Conservation (phyloP, 2,113 vertebrate species). For the Neotoma lepida region DNA sequence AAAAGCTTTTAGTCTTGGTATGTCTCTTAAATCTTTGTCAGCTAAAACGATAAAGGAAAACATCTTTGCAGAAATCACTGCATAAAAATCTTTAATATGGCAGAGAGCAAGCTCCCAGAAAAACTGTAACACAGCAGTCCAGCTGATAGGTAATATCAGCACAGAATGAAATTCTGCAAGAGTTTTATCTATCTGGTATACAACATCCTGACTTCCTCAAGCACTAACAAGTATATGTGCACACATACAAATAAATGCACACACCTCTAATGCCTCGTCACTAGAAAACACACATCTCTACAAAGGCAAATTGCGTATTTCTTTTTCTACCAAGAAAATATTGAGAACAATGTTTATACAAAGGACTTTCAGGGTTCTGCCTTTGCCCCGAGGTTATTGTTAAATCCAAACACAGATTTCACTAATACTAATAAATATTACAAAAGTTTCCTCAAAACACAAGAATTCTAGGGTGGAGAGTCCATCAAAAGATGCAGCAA, state of each 20-base stretch:
- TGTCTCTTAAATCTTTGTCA: conserved; percentile 69
- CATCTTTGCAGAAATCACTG: conserved; percentile 50
- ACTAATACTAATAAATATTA: conserved; percentile 28
- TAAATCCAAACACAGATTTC: conserved; percentile 21
- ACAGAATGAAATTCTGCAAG: conserved; percentile 15
- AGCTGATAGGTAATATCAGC: background rate
- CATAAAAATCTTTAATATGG: conserved; percentile 53
- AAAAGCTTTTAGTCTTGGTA: conserved; percentile 62
- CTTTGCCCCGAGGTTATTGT: background rate
- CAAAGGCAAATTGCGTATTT: background rate
- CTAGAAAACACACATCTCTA: conserved; percentile 15
- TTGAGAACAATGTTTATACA: background rate
- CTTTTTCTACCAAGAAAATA: conserved; percentile 26
- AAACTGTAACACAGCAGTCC: conserved; percentile 35
- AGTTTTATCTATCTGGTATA: background rate
- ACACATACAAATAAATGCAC: background rate
- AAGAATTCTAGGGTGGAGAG: conserved; percentile 7
- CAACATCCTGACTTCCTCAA: background rate
- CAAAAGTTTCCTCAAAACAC: background rate
- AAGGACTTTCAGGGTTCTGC: background rate
- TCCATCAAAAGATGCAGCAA: conserved; percentile 25
- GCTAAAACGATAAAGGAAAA: conserved; percentile 54
- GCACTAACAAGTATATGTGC: background rate
- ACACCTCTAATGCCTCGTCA: background rate
- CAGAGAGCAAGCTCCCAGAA: conserved; percentile 57